These are phyloP conservation scores for Melieria crassipennis DNA, from an alignment of 2,888 invertebrate genomes.

Conservation along the genomic window DNA sequence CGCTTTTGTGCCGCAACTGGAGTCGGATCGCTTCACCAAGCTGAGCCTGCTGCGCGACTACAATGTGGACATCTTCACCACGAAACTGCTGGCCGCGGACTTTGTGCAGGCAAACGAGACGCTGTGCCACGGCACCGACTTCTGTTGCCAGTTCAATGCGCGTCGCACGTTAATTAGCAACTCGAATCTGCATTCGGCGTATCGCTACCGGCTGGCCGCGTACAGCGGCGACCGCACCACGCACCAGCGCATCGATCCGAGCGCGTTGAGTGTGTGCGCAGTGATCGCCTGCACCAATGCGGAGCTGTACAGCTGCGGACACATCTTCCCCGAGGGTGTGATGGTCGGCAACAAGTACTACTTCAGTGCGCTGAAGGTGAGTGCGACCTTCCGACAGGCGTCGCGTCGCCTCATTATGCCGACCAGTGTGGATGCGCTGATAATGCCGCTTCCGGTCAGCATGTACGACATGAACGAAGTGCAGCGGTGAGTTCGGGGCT, in stretches of 20 bases:
- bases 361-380: slow-evolving; percentile 53
- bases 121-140: slow-evolving; percentile 36
- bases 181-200: slow-evolving; percentile 46
- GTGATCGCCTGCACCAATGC: slow-evolving; percentile 66
- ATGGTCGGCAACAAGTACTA: slow-evolving; percentile 49
- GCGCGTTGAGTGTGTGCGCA: slow-evolving; percentile 67
- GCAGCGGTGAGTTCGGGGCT: not conserved
- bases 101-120: slow-evolving; percentile 35
- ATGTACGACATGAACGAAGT: slow-evolving; percentile 29
- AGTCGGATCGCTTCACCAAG: slow-evolving; percentile 45
- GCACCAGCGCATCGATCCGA: slow-evolving; percentile 61
- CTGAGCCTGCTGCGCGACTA: slow-evolving; percentile 53
- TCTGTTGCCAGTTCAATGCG: slow-evolving; percentile 63
- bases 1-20: slow-evolving; percentile 43
- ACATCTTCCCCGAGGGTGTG: slow-evolving; percentile 47
- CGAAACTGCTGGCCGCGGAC: slow-evolving; percentile 42
- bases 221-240: slow-evolving; percentile 52
- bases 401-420: slow-evolving; percentile 55
- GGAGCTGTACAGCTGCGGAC: slow-evolving; percentile 63
- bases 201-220: slow-evolving; percentile 56
- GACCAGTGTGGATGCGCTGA: slow-evolving; percentile 52
- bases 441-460: slow-evolving; percentile 49
- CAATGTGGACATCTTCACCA: slow-evolving; percentile 54
- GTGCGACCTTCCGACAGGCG: slow-evolving; percentile 50
- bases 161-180: slow-evolving; percentile 21